Conservation (phyloP, 2,797 vertebrate genomes). For the Poliocrania exsul region DNA sequence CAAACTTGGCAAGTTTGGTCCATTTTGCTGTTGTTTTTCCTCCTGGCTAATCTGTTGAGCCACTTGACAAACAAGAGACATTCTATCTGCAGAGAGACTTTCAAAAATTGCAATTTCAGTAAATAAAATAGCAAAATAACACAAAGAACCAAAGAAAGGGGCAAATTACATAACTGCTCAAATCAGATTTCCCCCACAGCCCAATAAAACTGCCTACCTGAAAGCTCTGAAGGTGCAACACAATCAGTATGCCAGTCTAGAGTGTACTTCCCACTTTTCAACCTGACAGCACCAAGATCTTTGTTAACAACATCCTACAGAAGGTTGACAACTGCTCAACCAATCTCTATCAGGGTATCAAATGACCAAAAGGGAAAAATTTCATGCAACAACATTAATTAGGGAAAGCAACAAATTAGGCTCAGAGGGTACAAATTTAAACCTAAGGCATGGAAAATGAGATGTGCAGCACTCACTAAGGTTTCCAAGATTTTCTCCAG, state of each 20-base stretch:
- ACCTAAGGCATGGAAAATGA: background rate
- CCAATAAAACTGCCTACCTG: background rate
- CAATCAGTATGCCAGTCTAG: background rate
- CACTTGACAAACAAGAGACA: slow-evolving; percentile 83
- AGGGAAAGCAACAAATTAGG: slow-evolving; percentile 3
- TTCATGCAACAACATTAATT: background rate
- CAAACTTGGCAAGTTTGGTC: slow-evolving; percentile 87
- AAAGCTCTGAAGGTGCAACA: background rate
- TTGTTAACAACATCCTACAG: background rate
- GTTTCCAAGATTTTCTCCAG: background rate
- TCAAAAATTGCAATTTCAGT: background rate
- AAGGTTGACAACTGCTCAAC: background rate
- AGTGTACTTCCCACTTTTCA: background rate
- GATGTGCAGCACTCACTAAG: background rate
- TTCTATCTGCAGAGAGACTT: slow-evolving; percentile 80
- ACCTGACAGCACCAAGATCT: background rate
- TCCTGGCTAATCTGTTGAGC: slow-evolving; percentile 86
- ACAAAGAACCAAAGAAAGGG: background rate
- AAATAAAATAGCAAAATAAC: background rate
- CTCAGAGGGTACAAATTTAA: background rate
- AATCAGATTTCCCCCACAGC: background rate
- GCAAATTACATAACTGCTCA: background rate
- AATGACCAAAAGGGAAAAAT: background rate
- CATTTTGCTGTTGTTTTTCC: slow-evolving; percentile 87
- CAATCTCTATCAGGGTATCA: background rate